Percentiles rank a stretch among this genome's conserved stretches.
Evolutionary conservation across 2,797 vertebrate genomes (phyloP).

Genomic region (Parauchenoglanis ngamensis): DNA sequence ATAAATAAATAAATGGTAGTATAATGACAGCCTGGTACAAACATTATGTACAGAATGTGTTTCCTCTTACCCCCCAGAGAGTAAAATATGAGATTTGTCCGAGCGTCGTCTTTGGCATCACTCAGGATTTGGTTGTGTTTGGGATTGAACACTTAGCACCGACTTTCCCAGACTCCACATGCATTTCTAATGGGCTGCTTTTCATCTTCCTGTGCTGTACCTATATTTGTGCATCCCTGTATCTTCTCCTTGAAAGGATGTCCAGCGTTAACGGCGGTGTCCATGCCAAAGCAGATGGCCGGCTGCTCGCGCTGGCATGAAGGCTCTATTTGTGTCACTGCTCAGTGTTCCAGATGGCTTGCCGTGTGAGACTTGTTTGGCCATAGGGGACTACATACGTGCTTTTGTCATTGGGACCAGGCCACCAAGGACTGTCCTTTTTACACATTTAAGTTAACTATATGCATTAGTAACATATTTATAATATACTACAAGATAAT

Average conservation of each 20-base stretch:
- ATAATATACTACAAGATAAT: not conserved
- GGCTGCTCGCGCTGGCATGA: slow-evolving; percentile 72
- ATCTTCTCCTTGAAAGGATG: slow-evolving; percentile 63
- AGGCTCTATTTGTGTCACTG: slow-evolving; percentile 74
- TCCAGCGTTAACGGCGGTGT: slow-evolving; percentile 71
- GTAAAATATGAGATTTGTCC: not conserved
- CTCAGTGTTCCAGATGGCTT: slow-evolving; percentile 76
- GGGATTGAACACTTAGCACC: not conserved
- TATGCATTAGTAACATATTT: not conserved
- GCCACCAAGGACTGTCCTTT: slow-evolving; percentile 43
- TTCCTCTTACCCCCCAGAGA: not conserved
- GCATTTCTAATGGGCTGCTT: slow-evolving; percentile 14
- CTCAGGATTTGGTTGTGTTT: not conserved
- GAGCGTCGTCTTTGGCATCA: not conserved
- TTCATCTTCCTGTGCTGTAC: slow-evolving; percentile 3
- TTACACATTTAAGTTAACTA: slow-evolving; percentile 21
- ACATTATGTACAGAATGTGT: not conserved
- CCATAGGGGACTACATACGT: slow-evolving; percentile 51
- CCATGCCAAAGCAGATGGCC: slow-evolving; percentile 77
- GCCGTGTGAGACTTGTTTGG: slow-evolving; percentile 66
- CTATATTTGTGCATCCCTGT: slow-evolving; percentile 3
- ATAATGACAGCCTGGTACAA: not conserved
- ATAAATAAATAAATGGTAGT: no score
- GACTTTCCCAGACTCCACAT: not conserved
- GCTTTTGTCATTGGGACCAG: slow-evolving; percentile 49